Evolutionary conservation across 1,140 invertebrate genomes (phyloP), one percentile per base, ranked within the genome.

Genomic region (Drosophila bifasciata): DNA sequence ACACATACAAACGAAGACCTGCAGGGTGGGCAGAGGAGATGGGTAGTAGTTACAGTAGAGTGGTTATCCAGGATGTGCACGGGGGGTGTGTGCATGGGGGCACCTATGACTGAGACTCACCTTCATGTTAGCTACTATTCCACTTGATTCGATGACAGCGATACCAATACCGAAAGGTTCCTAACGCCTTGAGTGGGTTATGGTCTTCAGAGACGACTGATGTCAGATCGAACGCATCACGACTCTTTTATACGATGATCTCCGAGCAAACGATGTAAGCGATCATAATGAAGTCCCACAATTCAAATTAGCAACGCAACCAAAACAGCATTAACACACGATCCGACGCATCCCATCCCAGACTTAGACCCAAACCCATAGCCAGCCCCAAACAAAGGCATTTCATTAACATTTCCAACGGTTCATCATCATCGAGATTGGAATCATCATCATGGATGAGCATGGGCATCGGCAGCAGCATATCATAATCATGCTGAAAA

Each of bases 1-100:
- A 76, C 76, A 86, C 69, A 90, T 48, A 53, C 81, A 90, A 32
- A 90, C 81, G 56, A 90, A 90, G 60, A 90, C 75, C 88, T 90
- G 44, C 0, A 11, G 23, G 11, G n/a, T n/a, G 2, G 19, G 5
- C 2, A 7, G 9, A 45, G 19, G 17, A 3, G 19, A 17, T 5
- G 11, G 28, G 36, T 6, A 23, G 23, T 25, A 8, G 17, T 28
- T 49, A 25, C 13, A 49, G 11, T 28, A n/a, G n/a, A n/a, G 8
- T 49, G 6, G 9, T 13, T 49, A 21, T 32, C 16, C 15, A 13
- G 23, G 13, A 32, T 8, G 9, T 1, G 23, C 8, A 4, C 3
- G 11, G n/a, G 2, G n/a, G 15, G n/a, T 57, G 55, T 17, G 36
- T 25, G 23, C 5, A 28, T 7, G 25, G 7, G 23, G 7, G 23